Evolutionary conservation across 1,140 invertebrate genomes (phyloP).

Genomic region (Bombus superbus): DNA sequence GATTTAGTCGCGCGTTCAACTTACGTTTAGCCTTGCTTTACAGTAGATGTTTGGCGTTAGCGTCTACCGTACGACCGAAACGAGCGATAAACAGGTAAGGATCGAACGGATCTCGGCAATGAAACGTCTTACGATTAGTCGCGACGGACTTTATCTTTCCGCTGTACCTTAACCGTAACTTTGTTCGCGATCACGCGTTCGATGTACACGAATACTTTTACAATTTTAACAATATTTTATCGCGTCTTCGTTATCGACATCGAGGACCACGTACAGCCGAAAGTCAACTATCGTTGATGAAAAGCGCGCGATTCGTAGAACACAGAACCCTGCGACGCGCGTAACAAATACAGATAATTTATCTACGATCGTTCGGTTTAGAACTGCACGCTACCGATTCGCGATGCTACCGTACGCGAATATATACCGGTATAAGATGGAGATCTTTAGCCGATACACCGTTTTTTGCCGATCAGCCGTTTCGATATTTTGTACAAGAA

Average conservation of each 20-base stretch:
- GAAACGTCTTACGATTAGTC: not conserved
- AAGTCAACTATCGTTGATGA: not conserved
- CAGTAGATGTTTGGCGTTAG: not conserved
- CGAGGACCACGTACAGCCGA: not conserved
- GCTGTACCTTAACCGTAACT: not conserved
- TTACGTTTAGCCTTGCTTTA: not conserved
- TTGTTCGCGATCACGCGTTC: not conserved
- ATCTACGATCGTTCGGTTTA: not conserved
- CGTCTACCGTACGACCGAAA: not conserved
- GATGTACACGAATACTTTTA: not conserved
- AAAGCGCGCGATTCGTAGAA: not conserved
- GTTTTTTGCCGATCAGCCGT: not conserved
- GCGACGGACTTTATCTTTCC: not conserved
- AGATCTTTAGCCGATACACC: not conserved
- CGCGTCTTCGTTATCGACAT: not conserved
- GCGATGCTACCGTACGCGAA: too few relatives aligned
- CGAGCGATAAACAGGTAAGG: not conserved
- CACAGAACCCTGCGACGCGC: not conserved
- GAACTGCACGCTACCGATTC: not conserved
- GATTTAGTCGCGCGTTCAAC: not conserved
- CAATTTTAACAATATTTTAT: not conserved
- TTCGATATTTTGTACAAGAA: not conserved
- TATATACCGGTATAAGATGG: not conserved
- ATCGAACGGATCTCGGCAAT: not conserved
- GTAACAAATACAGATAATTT: not conserved